Percentiles rank a stretch among this genome's conserved stretches.
phyloP scores from a whole-genome alignment of 2,797 vertebrate genomes.

The Sebastes diploproa region DNA sequence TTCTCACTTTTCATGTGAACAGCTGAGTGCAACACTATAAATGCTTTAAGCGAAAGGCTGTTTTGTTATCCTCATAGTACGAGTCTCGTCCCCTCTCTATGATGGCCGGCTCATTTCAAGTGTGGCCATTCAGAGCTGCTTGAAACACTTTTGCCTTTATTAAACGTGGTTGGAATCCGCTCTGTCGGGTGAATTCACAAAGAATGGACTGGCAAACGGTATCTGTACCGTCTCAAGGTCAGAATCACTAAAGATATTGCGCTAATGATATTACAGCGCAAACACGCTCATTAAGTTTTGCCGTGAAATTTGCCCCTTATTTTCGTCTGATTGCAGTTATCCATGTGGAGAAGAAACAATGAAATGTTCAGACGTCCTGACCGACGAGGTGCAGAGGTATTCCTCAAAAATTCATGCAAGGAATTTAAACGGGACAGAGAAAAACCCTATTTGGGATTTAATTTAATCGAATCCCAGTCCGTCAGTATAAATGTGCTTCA shows the following conservation, averaged over 20 bases:
- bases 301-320: neutral
- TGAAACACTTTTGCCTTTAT: neutral
- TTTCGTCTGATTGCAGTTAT: neutral
- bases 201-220: neutral
- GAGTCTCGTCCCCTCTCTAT: neutral
- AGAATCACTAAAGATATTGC: neutral
- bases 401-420: neutral
- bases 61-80: neutral
- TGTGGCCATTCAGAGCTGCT: neutral
- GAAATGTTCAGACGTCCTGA: neutral
- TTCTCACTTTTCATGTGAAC: neutral
- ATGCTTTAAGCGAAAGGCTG: neutral
- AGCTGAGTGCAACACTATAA: neutral
- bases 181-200: neutral
- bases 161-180: neutral
- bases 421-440: neutral
- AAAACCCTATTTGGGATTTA: neutral
- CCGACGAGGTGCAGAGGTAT: neutral
- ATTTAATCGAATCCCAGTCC: neutral
- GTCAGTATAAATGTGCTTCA: neutral
- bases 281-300: neutral
- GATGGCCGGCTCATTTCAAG: fast-evolving
- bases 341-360: neutral
- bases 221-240: neutral
- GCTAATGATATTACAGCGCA: neutral